Conservation (phyloP, 1,140 invertebrate genomes). For the Macrocentrus cingulum region DNA sequence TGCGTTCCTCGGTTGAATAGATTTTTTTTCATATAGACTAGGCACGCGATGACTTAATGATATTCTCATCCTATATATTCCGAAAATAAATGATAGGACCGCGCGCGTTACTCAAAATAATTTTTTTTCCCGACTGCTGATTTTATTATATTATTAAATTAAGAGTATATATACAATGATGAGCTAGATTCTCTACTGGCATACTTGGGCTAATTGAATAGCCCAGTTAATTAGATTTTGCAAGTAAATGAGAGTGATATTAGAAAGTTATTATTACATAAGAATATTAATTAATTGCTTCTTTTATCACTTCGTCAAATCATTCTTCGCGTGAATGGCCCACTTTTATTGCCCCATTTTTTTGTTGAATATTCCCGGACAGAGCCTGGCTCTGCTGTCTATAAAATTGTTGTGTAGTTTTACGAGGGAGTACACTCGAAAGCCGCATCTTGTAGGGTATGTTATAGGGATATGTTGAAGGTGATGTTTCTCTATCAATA, state of each 20-base stretch:
- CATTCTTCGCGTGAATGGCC: not conserved
- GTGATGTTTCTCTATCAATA: not conserved
- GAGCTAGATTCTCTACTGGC: not conserved
- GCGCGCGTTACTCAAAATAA: too few species aligned
- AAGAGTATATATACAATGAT: too few species aligned
- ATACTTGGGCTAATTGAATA: not conserved
- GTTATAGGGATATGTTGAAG: not conserved
- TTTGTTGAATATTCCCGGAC: not conserved
- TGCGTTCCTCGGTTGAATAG: too few species aligned
- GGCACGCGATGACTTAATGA: too few species aligned
- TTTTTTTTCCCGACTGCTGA: too few species aligned
- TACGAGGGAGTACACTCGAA: not conserved
- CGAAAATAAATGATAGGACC: too few species aligned
- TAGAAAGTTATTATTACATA: not conserved
- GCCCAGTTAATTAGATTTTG: not conserved
- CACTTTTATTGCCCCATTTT: not conserved
- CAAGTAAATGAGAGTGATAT: too few species aligned
- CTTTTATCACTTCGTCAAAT: not conserved
- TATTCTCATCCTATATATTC: too few species aligned
- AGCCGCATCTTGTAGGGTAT: not conserved
- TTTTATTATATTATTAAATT: too few species aligned
- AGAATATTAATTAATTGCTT: too few species aligned
- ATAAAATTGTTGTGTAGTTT: not conserved
- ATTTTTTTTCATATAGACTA: too few species aligned
- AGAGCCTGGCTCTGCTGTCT: not conserved